phyloP scores from a whole-genome alignment of 2,888 invertebrate species.

The Zaprionus obscuricornis region DNA sequence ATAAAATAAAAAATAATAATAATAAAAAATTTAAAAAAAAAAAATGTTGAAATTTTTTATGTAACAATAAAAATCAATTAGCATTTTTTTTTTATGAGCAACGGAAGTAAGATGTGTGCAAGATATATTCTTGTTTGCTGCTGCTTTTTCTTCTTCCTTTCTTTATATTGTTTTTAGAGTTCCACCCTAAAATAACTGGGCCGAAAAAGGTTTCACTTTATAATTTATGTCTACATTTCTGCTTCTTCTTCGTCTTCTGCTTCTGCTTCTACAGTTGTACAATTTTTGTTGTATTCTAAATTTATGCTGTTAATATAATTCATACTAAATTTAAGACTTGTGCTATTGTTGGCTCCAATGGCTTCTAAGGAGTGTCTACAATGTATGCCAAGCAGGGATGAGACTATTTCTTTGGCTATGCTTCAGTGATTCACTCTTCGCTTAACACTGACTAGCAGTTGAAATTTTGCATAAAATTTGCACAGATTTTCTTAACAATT shows the following conservation, averaged over 20 bases:
- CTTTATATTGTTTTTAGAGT: slow-evolving; percentile 23
- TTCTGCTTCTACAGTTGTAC: neutral
- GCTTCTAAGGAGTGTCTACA: slow-evolving; percentile 14
- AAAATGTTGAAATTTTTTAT: slow-evolving; percentile 34
- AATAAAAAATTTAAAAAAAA: slow-evolving; percentile 28
- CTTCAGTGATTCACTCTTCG: slow-evolving; percentile 31
- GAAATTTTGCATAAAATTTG: slow-evolving; percentile 56
- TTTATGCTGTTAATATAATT: slow-evolving; percentile 42
- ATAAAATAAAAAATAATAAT: slow-evolving; percentile 15
- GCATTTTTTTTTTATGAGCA: slow-evolving; percentile 64
- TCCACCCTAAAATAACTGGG: slow-evolving; percentile 37
- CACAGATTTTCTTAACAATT: slow-evolving; percentile 51
- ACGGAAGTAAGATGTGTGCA: slow-evolving; percentile 53
- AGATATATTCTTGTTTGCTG: slow-evolving; percentile 12
- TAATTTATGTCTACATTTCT: slow-evolving; percentile 53
- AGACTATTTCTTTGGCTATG: slow-evolving; percentile 26
- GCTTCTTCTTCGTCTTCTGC: neutral
- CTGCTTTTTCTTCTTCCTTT: slow-evolving; percentile 7
- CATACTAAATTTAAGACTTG: slow-evolving; percentile 50
- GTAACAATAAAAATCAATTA: slow-evolving; percentile 62
- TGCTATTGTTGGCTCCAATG: slow-evolving; percentile 28
- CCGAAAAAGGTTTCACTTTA: slow-evolving; percentile 29
- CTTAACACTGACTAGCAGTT: slow-evolving; percentile 27
- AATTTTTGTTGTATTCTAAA: neutral
- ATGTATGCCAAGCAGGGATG: neutral